Base-by-base conservation (phyloP, 1,140 invertebrate genomes). In the Kradibia gibbosae region DNA sequence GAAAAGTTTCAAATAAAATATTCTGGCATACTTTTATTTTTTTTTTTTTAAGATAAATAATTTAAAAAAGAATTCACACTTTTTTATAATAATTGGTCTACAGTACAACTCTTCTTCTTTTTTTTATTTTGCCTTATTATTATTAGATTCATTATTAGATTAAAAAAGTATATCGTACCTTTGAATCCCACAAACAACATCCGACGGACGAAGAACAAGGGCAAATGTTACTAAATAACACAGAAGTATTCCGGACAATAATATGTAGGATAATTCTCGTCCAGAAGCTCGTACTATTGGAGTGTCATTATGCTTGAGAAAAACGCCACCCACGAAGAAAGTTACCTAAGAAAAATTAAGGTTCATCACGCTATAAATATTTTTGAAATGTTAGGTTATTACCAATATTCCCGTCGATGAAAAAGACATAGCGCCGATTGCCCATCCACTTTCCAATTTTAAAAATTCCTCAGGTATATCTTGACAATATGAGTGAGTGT, bases 251-350 rank as follows among this genome's bases (percentile, higher is more conserved):
- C 97, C 97, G 31, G 93, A 93, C n/a, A 98, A 92, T 57, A 98
- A 93, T 5, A 98, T 95, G 88, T 96, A 97, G 82, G 95, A 97
- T 53, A 98, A 92, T 91, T 98, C 97, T 78, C 97, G 92, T 3
- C 97, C 97, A 11, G 96, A 96, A 0, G 97, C 97, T 82, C 97
- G 94, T 48, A 98, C 97, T 39, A 98, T 95, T 0, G 97, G 97
- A 1, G 97, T 97, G 83, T 96, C 93, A 86, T 96, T 95, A 89
- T 96, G 94, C 73, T 92, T 93, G n/a, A 95, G 85, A 90, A 96
- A 97, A 74, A 96, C 94, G 8, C 91, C 92, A 2, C 89, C 93
- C 25, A 95, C 94, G 79, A 94, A 93, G 3, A 92, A 55, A 0
- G 90, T 91, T 74, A 91, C 84, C 93, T 93, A 89, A 55, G 57